These are phyloP conservation scores for Vulpes ferrilata DNA, from an alignment of 2,113 vertebrate genomes.

Conservation along the genomic window DNA sequence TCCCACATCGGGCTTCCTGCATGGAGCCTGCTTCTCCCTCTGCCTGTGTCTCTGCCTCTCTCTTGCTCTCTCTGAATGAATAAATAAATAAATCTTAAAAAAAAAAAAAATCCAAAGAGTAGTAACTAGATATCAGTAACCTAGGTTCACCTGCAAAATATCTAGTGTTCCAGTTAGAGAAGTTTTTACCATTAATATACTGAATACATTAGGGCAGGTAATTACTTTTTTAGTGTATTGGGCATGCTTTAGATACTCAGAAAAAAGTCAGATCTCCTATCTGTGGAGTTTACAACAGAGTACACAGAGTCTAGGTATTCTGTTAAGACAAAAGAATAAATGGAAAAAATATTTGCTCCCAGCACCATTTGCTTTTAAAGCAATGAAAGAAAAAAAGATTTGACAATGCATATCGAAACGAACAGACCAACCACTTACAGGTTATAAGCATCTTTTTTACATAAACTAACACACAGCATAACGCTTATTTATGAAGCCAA, in stretches of 20 bases:
- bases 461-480: neutral
- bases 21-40: too few relatives aligned
- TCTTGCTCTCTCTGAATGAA: too few relatives aligned
- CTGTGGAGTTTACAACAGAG: neutral
- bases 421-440: neutral
- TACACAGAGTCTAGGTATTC: neutral
- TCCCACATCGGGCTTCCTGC: too few relatives aligned
- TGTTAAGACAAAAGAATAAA: conserved; percentile 18
- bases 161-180: neutral
- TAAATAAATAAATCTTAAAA: too few relatives aligned
- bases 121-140: neutral
- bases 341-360: conserved; percentile 6
- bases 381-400: conserved; percentile 45
- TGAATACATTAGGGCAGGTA: neutral
- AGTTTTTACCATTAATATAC: neutral
- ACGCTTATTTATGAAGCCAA: neutral
- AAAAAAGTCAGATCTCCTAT: neutral
- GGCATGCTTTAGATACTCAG: neutral
- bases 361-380: neutral
- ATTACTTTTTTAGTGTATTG: neutral
- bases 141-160: neutral
- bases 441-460: neutral
- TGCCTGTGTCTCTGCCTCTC: too few relatives aligned
- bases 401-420: conserved; percentile 21
- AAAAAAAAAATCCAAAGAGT: neutral